Evolutionary conservation across 2,888 invertebrate genomes (phyloP), one percentile per base, ranked within the genome.

Genomic region (Megaustenia siamemsis): DNA sequence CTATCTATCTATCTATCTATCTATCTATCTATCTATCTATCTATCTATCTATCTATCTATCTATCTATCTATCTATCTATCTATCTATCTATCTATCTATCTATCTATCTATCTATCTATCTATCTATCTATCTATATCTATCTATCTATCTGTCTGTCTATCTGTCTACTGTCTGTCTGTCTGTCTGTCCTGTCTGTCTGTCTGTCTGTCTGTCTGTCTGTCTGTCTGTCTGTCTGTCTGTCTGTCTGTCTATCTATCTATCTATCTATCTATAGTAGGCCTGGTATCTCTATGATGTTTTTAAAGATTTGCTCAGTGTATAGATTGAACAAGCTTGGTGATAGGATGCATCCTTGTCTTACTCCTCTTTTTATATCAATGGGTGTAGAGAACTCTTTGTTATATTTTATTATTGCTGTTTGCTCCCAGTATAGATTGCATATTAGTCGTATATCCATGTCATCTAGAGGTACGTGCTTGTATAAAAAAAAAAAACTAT

Each of bases 211-310:
- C n/a, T 63, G 63, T 63, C n/a, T 63, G 28, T 63, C 3, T 63
- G 28, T 63, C n/a, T 63, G 77, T 77, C 2, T 35, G 35, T 45
- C 4, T 71, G 53, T 71, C 43, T 82, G 71, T 56, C 49, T 73
- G 38, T 63, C 3, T 73, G 82, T 73, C 38, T 82, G 73, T 71
- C 35, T 32, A 32, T 49, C 32, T 10, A 45, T 71, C 32, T 63
- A 66, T 43, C 38, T 40, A 40, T 63, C 38, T 40, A 2, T 63
- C 66, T 40, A 35, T 63, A 21, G 15, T n/a, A 21, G 63, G 35
- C 24, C 21, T 0, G 21, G 43, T 63, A 40, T 71, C 4, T 71
- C 4, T 71, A 38, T 71, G 32, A 38, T 38, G 35, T 38, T 71
- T 12, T 71, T 5, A 38, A 5, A 38, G 40, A 38, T 38, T 71